Percentiles rank a stretch among this genome's conserved stretches.
Evolutionary conservation across 2,888 invertebrate species (phyloP).

Genomic region (Andricus curvator): DNA sequence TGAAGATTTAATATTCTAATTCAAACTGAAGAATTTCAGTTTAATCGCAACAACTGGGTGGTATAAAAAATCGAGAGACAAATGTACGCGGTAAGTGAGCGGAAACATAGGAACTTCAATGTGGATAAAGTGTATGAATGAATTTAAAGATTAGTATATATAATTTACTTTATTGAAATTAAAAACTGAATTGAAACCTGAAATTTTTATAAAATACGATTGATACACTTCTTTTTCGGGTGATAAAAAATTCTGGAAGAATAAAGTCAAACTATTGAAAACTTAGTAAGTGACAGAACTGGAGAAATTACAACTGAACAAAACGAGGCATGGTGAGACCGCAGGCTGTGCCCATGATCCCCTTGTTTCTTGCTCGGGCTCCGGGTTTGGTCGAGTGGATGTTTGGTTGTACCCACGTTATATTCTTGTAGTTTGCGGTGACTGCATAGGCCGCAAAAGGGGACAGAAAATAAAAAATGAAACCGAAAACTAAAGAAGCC

Average conservation of each 20-base stretch:
- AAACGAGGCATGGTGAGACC: conserved; percentile 55
- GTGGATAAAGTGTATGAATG: too few relatives aligned
- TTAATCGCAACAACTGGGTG: too few relatives aligned
- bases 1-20: too few relatives aligned
- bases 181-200: too few relatives aligned
- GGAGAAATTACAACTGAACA: neutral
- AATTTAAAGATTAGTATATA: too few relatives aligned
- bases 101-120: too few relatives aligned
- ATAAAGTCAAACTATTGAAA: neutral
- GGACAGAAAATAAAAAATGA: conserved; percentile 11
- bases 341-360: conserved; percentile 57
- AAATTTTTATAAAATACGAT: too few relatives aligned
- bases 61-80: too few relatives aligned
- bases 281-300: neutral
- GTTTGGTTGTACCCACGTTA: conserved; percentile 23
- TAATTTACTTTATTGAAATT: too few relatives aligned
- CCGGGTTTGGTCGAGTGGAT: conserved; percentile 3
- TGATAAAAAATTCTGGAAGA: neutral
- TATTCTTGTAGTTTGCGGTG: conserved; percentile 15
- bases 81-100: too few relatives aligned
- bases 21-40: too few relatives aligned
- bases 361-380: neutral
- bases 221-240: too few relatives aligned
- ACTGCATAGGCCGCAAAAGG: conserved; percentile 37
- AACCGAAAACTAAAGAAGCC: conserved; percentile 8